These are phyloP conservation scores for Pterocles orientalis DNA, from an alignment of 2,113 vertebrate species.

Conservation along the genomic window DNA sequence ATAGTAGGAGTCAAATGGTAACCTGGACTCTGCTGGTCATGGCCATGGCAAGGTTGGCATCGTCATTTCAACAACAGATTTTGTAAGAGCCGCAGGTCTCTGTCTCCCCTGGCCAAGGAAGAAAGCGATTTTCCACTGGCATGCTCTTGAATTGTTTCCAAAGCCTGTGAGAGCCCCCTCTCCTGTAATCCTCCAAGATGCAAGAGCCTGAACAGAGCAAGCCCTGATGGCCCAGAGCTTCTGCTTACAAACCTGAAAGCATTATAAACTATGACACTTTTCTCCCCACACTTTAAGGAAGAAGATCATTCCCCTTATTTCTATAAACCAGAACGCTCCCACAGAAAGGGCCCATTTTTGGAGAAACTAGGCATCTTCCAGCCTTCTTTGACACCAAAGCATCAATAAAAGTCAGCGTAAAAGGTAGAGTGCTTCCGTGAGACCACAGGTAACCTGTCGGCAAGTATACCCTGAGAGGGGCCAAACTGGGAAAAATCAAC, in stretches of 20 bases:
- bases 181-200: accelerated
- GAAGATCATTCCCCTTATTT: not conserved
- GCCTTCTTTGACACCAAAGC: not conserved
- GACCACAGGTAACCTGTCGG: not conserved
- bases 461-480: not conserved
- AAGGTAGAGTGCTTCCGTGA: not conserved
- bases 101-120: not conserved
- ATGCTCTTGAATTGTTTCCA: not conserved
- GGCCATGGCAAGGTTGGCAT: not conserved
- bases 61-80: not conserved
- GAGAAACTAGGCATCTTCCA: not conserved
- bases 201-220: not conserved
- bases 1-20: not conserved
- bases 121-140: not conserved
- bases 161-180: not conserved
- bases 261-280: not conserved
- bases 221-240: not conserved
- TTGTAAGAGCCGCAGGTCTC: not conserved
- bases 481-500: not conserved
- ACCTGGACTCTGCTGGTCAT: not conserved
- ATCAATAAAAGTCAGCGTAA: not conserved
- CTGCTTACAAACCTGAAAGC: not conserved
- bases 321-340: not conserved
- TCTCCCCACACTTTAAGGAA: not conserved
- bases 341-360: not conserved